A percentile compares a stretch with the other conserved stretches of the same genome.
Conservation (phyloP, 2,888 invertebrate genomes). For the Bruchidius siliquastri region DNA sequence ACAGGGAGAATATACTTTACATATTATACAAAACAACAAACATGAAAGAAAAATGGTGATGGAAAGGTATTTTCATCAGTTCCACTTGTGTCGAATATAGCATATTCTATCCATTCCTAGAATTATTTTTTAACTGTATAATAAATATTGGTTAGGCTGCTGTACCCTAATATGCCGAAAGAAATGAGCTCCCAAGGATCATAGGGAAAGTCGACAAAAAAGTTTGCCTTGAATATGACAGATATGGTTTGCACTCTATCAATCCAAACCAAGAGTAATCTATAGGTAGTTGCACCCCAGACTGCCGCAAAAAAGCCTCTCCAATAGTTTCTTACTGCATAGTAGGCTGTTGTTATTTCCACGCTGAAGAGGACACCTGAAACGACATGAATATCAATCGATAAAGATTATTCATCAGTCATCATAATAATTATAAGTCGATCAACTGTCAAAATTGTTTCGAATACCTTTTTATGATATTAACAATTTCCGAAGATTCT, state of each 20-base stretch:
- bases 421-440: too few species aligned
- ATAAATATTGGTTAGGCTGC: neutral
- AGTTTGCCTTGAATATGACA: constrained; percentile 85
- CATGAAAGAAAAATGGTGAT: too few species aligned
- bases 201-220: constrained; percentile 91
- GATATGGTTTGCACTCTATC: constrained; percentile 87
- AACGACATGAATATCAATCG: constrained; percentile 29
- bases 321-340: constrained; percentile 97
- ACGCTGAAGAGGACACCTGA: constrained; percentile 95
- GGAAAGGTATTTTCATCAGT: too few species aligned
- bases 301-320: constrained; percentile 96
- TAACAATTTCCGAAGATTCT: too few species aligned
- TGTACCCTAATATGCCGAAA: constrained; percentile 83
- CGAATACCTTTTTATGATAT: too few species aligned
- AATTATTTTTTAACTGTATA: too few species aligned
- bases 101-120: too few species aligned
- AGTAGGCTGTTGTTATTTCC: constrained; percentile 96
- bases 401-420: too few species aligned
- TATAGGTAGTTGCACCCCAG: constrained; percentile 91
- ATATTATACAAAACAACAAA: too few species aligned
- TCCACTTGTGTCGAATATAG: too few species aligned
- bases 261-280: constrained; percentile 89
- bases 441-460: too few species aligned
- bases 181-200: constrained; percentile 92
- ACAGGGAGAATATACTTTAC: too few species aligned